These are phyloP conservation scores for Mandrillus leucophaeus DNA, from an alignment of 2,113 vertebrate species.

Conservation along the genomic window DNA sequence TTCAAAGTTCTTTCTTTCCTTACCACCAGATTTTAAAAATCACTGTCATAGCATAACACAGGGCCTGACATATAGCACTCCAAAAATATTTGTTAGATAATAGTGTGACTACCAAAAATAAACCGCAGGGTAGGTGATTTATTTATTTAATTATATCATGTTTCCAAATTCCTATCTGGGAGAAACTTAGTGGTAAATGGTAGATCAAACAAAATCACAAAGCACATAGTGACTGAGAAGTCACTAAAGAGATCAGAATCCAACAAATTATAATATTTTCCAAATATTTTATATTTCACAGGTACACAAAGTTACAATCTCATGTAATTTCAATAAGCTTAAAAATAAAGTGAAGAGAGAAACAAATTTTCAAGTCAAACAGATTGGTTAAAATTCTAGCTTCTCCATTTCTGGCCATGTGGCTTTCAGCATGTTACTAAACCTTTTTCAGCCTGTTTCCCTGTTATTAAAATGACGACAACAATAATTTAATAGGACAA, in stretches of 20 bases:
- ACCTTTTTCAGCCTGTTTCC: neutral
- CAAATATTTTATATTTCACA: neutral
- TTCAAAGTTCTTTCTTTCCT: neutral
- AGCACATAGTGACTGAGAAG: neutral
- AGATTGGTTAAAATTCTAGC: neutral
- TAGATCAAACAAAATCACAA: neutral
- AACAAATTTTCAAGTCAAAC: neutral
- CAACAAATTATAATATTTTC: neutral
- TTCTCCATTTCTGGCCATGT: neutral
- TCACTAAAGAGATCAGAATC: neutral
- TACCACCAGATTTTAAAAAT: neutral
- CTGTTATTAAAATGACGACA: neutral
- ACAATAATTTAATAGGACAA: neutral
- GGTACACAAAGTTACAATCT: neutral
- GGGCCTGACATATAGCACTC: neutral
- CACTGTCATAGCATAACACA: neutral
- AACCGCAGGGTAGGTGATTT: neutral
- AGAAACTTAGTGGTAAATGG: conserved; percentile 5
- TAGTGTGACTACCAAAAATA: conserved; percentile 9
- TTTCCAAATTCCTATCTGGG: neutral
- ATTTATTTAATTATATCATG: neutral
- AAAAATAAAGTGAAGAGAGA: neutral
- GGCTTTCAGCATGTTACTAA: neutral
- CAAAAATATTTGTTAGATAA: neutral
- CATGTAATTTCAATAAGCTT: neutral